Conservation (phyloP, 2,113 vertebrate genomes). For the Cyprinodon tularosa region DNA sequence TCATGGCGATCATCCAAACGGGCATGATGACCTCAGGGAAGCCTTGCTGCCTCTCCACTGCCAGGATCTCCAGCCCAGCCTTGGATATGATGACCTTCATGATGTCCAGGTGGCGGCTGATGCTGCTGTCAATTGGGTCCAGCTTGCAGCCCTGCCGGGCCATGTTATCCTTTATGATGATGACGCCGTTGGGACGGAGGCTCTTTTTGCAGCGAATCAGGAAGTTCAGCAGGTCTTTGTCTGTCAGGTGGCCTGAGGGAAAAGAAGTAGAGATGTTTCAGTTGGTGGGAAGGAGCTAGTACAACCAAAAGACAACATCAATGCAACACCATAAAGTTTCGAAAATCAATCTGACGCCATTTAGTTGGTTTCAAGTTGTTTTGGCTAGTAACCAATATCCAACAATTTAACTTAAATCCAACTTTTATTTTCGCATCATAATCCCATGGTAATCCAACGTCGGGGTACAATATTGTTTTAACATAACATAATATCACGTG, state of each 20-base stretch:
- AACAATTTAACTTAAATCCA: too few species aligned
- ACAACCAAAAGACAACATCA: too few species aligned
- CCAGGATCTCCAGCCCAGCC: constrained; percentile 87
- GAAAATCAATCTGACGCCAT: too few species aligned
- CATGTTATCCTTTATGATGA: constrained; percentile 96
- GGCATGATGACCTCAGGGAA: constrained; percentile 92
- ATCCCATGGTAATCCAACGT: too few species aligned
- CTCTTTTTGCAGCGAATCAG: constrained; percentile 86
- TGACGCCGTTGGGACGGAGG: constrained; percentile 87
- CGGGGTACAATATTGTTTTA: too few species aligned
- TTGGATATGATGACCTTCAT: constrained; percentile 85
- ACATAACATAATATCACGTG: too few species aligned
- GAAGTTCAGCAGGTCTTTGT: constrained; percentile 91
- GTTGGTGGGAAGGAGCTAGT: too few species aligned
- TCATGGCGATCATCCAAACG: constrained; percentile 93
- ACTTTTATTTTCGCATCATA: too few species aligned
- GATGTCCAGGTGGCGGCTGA: constrained; percentile 91
- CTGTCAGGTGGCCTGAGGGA: constrained; percentile 88
- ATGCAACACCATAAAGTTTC: too few species aligned
- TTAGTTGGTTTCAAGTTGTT: too few species aligned
- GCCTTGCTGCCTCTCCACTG: constrained; percentile 84
- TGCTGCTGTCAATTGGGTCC: constrained; percentile 89
- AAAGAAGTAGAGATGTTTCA: not conserved
- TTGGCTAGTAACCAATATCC: too few species aligned
- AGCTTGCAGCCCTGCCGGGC: constrained; percentile 90